Evolutionary conservation across 2,113 vertebrate genomes (phyloP), one percentile per base, ranked within the genome.

Genomic region (Malurus melanocephalus): DNA sequence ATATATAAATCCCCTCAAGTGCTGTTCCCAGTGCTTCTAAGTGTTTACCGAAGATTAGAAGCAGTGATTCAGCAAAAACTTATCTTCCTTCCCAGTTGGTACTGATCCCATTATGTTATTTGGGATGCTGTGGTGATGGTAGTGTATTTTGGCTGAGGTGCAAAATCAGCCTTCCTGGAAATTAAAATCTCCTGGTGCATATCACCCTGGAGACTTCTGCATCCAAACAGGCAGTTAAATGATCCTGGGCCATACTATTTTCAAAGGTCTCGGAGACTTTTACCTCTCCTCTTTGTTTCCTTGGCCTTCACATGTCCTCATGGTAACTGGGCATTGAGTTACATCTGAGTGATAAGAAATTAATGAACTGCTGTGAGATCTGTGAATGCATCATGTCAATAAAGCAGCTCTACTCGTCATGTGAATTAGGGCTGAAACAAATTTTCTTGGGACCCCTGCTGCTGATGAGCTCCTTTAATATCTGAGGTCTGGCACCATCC

Each of bases 51-150:
- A 76, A 69, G 61, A 86, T 43, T 53, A 88, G 52, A 65, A 51
- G 38, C 30, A 60, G 45, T 92, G 76, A 92, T 80, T 91, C 92
- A 87, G 90, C 66, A 92, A 90, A 77, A 84, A 35, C 13, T 79
- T 68, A 32, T 49, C 32, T 59, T 88, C 33, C 33, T 77, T 85
- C 40, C 60, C 62, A 60, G 40, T 30, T 62, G 40, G 23, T 35
- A 22, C 64, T 13, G n/a, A 87, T 43, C 8, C 22, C 15, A 40
- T n/a, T 42, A 59, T 6, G 11, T 76, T 91, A 76, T 49, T 48
- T 48, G 45, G 59, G 42, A 51, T 53, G 46, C 33, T 51, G 10
- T 9, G 67, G 30, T 1, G 5, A 66, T 38, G 38, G 49, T 21
- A 56, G 42, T 2, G 3, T 53, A 53, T 87, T 93, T 60, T 83